Percentiles rank a stretch among this genome's conserved stretches.
Conservation (phyloP, 1,140 invertebrate genomes). For the Papilio glaucus region DNA sequence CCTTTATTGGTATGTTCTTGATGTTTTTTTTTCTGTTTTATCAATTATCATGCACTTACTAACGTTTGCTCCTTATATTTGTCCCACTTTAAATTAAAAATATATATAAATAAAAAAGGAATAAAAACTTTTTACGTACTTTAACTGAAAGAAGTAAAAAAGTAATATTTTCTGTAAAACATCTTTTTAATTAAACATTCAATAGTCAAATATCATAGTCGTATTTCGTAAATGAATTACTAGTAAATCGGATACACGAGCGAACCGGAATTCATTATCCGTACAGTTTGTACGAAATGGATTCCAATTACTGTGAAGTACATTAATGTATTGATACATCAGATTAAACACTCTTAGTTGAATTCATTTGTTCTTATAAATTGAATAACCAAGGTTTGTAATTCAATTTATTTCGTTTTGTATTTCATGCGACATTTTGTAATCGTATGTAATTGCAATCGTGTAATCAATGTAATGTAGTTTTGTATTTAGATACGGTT, state of each 20-base stretch:
- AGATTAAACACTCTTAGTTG: background rate
- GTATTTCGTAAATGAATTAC: slow-evolving; percentile 34
- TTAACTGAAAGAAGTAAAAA: no score
- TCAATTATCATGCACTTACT: no score
- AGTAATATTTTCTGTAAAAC: background rate
- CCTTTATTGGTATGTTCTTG: slow-evolving; percentile 80
- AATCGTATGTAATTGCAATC: no score
- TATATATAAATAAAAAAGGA: no score
- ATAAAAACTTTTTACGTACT: no score
- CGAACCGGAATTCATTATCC: background rate
- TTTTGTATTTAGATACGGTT: no score
- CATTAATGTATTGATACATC: slow-evolving; percentile 26
- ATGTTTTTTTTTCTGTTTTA: no score
- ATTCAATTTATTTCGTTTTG: background rate
- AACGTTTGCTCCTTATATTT: no score
- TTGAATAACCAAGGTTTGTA: background rate
- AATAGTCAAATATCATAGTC: slow-evolving; percentile 11
- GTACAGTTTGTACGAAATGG: slow-evolving; percentile 27
- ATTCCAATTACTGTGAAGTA: slow-evolving; percentile 39
- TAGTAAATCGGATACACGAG: background rate
- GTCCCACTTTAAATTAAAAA: no score
- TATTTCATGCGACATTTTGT: no score
- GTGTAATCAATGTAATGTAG: no score
- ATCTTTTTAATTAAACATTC: background rate
- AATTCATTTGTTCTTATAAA: slow-evolving; percentile 3